Evolutionary conservation across 2,797 vertebrate genomes (phyloP).

Genomic region (Triplophysa yarkandensis): DNA sequence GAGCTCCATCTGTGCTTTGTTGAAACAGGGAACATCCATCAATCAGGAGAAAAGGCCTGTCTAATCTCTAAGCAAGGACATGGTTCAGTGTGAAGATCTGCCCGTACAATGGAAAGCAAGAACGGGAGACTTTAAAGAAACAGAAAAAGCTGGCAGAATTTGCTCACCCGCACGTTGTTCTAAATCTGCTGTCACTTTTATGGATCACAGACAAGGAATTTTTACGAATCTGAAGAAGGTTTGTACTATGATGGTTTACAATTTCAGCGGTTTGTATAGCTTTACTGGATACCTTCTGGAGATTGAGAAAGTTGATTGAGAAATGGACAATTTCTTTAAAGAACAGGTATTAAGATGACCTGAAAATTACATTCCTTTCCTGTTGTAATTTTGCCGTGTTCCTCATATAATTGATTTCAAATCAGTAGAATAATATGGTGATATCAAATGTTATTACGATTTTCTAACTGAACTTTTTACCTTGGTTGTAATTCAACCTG

Average conservation of each 20-base stretch:
- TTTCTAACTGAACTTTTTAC: no score
- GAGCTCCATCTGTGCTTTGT: conserved; percentile 39
- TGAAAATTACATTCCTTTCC: no score
- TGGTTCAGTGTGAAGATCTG: conserved; percentile 35
- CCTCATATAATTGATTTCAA: no score
- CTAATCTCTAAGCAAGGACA: conserved; percentile 36
- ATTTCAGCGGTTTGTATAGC: background rate
- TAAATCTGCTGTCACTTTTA: background rate
- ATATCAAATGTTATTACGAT: no score
- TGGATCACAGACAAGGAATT: background rate
- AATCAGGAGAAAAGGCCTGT: conserved; percentile 26
- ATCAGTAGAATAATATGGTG: no score
- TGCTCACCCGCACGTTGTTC: background rate
- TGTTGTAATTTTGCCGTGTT: no score
- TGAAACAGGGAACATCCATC: conserved; percentile 39
- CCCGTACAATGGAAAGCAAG: background rate
- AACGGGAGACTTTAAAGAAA: background rate
- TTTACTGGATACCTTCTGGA: no score
- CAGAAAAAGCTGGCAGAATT: background rate
- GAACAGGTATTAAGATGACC: no score
- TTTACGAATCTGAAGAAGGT: background rate
- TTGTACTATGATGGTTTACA: background rate
- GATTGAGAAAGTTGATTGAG: no score
- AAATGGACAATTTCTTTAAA: no score
- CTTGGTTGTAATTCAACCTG: no score